Percentiles rank a stretch among this genome's conserved stretches.
These are phyloP conservation scores for Stictocephala bisonia DNA, from an alignment of 2,888 invertebrate genomes.

Conservation along the genomic window DNA sequence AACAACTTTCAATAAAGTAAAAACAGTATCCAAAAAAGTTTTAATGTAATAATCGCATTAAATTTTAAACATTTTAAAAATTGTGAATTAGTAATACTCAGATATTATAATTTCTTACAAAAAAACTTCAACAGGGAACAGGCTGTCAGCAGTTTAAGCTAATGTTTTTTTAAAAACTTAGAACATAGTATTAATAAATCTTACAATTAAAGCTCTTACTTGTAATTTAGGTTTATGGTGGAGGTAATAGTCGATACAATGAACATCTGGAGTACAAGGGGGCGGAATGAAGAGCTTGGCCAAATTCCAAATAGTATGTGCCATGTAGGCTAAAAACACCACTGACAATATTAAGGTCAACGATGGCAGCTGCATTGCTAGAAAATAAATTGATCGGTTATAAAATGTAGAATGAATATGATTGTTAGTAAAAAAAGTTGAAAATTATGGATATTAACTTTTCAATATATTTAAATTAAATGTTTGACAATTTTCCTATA, in stretches of 20 bases:
- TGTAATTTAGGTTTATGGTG: constrained; percentile 73
- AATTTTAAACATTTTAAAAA: too few relatives aligned
- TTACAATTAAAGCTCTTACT: constrained; percentile 50
- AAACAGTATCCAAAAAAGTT: too few relatives aligned
- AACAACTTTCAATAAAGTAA: too few relatives aligned
- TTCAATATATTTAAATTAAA: too few relatives aligned
- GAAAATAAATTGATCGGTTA: background rate
- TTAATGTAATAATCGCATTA: too few relatives aligned
- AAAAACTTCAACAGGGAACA: too few relatives aligned
- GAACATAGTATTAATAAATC: background rate
- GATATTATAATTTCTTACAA: background rate
- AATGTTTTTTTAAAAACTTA: background rate
- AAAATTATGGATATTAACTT: too few relatives aligned
- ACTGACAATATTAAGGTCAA: constrained; percentile 39
- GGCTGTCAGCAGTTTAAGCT: background rate
- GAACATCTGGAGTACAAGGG: constrained; percentile 72
- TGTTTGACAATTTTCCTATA: too few relatives aligned
- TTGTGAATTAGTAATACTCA: too few relatives aligned
- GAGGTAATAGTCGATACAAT: constrained; percentile 78
- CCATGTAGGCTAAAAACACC: constrained; percentile 70
- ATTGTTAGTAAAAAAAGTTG: too few relatives aligned
- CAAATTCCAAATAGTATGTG: constrained; percentile 81
- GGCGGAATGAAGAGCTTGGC: constrained; percentile 79
- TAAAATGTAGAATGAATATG: too few relatives aligned
- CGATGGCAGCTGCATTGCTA: constrained; percentile 46